Conservation (phyloP, 2,797 vertebrate genomes). For the Typhlichthys subterraneus region DNA sequence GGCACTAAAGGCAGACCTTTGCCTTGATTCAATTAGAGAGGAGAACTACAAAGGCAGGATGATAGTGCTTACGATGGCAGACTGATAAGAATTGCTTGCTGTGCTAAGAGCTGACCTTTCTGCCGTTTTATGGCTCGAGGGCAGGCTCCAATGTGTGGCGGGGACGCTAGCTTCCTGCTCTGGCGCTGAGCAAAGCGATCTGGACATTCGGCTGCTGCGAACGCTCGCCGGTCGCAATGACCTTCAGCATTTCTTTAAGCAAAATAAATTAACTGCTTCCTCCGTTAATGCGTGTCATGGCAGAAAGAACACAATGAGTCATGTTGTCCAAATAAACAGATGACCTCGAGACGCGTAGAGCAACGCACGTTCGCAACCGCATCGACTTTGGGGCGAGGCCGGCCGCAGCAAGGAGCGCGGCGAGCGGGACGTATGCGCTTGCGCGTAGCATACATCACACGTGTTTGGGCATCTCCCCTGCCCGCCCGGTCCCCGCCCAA, state of each 20-base stretch:
- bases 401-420: no score
- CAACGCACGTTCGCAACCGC: no score
- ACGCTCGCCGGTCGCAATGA: constrained; percentile 12
- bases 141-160: constrained; percentile 7
- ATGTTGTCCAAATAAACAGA: not conserved
- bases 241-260: constrained; percentile 37
- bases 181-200: not conserved
- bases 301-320: constrained; percentile 2
- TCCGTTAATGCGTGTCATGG: not conserved
- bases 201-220: constrained; percentile 7
- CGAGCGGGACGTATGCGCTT: not conserved
- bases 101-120: constrained; percentile 23
- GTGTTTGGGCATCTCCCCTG: not conserved
- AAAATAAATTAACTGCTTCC: constrained; percentile 32
- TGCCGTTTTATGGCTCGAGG: constrained; percentile 1
- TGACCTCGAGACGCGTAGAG: no score
- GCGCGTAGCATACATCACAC: not conserved
- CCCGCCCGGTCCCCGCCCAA: not conserved
- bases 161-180: not conserved
- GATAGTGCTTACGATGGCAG: constrained; percentile 11
- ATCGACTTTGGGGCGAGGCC: no score
- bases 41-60: constrained; percentile 19
- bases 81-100: constrained; percentile 6
- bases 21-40: constrained; percentile 18
- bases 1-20: constrained; percentile 16